Percentiles rank a stretch among this genome's conserved stretches.
These are phyloP conservation scores for Ptyas mucosa DNA, from an alignment of 2,113 vertebrate species.

Conservation along the genomic window DNA sequence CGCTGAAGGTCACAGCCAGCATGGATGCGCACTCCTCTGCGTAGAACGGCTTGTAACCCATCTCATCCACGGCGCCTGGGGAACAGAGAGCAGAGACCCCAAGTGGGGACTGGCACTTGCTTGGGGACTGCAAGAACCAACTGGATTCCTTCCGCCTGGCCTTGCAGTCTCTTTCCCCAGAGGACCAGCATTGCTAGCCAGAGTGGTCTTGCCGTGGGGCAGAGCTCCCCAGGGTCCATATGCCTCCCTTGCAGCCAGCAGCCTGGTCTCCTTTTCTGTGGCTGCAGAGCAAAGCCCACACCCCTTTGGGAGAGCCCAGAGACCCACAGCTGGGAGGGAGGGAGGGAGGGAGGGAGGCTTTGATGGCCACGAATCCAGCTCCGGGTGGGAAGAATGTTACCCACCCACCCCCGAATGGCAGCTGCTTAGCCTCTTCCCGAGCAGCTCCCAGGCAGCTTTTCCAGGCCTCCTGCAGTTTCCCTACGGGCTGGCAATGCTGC, in stretches of 20 bases:
- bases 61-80: conserved; percentile 92
- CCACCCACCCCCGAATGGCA: background rate
- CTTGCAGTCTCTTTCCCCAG: background rate
- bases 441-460: background rate
- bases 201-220: background rate
- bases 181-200: background rate
- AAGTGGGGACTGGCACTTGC: background rate
- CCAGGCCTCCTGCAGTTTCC: background rate
- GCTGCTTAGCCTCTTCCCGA: background rate
- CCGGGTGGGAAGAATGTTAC: background rate
- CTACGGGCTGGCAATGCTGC: background rate
- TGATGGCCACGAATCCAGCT: background rate
- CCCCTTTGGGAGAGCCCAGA: background rate
- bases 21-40: conserved; percentile 95
- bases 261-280: background rate
- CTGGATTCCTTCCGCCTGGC: background rate
- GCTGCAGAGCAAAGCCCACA: background rate
- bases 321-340: background rate
- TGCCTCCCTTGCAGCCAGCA: background rate
- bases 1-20: conserved; percentile 96
- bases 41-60: conserved; percentile 89
- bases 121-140: background rate
- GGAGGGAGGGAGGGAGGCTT: background rate
- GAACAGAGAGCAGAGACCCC: background rate
- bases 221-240: background rate